phyloP scores from a whole-genome alignment of 2,797 vertebrate genomes.

The Melanotaenia pygmaea region DNA sequence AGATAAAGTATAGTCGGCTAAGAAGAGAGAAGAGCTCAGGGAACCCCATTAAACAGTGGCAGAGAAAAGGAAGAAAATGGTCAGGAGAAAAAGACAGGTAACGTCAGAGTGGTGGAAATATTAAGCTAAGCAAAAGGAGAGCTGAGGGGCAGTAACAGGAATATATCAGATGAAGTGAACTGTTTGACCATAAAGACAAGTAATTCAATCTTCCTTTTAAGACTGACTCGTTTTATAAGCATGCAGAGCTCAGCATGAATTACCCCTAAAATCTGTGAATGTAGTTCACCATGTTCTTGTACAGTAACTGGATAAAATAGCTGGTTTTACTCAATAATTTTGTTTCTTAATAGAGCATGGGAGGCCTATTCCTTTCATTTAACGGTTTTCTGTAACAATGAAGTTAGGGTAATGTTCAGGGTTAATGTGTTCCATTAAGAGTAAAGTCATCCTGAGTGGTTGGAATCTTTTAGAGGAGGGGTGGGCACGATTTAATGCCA shows the following conservation, averaged over 20 bases:
- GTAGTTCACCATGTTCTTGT: not conserved
- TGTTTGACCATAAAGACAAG: slow-evolving; percentile 39
- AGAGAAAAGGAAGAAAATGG: slow-evolving; percentile 45
- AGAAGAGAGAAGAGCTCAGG: slow-evolving; percentile 52
- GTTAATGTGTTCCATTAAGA: slow-evolving; percentile 21
- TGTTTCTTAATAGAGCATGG: slow-evolving; percentile 9
- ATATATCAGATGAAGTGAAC: slow-evolving; percentile 28
- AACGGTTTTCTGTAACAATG: slow-evolving; percentile 14
- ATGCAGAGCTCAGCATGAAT: slow-evolving; percentile 15
- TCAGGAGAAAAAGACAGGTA: slow-evolving; percentile 24
- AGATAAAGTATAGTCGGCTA: slow-evolving; percentile 71
- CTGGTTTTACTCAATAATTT: slow-evolving; percentile 23
- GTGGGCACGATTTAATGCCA: not conserved
- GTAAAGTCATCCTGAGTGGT: not conserved
- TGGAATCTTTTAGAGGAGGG: slow-evolving; percentile 1
- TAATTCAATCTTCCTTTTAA: slow-evolving; percentile 43
- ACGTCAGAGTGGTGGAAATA: slow-evolving; percentile 40
- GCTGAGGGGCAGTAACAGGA: slow-evolving; percentile 46
- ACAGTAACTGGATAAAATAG: slow-evolving; percentile 19
- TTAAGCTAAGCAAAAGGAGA: slow-evolving; percentile 46
- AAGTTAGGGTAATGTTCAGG: slow-evolving; percentile 22
- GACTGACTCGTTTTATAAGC: slow-evolving; percentile 36
- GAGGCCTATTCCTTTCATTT: slow-evolving; percentile 8
- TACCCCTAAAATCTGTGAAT: slow-evolving; percentile 2
- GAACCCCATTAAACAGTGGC: slow-evolving; percentile 64